These are phyloP conservation scores for roundworm (Caenorhabditis elegans) DNA, from an alignment of 1,140 invertebrate genomes.

Conservation along the genomic window DNA sequence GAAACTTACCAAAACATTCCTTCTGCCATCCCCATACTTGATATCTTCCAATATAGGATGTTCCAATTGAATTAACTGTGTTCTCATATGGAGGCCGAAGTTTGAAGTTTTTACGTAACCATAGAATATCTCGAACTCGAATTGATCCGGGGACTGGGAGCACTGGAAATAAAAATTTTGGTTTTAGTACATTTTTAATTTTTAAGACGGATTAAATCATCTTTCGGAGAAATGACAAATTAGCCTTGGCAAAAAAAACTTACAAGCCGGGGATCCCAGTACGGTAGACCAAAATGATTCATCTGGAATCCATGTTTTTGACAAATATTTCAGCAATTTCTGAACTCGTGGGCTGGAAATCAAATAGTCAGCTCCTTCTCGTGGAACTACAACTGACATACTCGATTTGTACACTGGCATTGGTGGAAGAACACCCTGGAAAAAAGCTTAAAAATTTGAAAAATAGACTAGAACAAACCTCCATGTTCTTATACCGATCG, in stretches of 20 bases:
- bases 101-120: slow-evolving; percentile 36
- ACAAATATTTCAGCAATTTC: slow-evolving; percentile 43
- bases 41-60: slow-evolving; percentile 43
- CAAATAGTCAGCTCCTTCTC: slow-evolving; percentile 50
- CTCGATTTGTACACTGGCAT: slow-evolving; percentile 56
- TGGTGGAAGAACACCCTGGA: slow-evolving; percentile 39
- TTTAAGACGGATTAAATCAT: background rate
- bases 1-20: slow-evolving; percentile 36
- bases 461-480: too few species aligned
- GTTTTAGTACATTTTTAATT: background rate
- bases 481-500: slow-evolving; percentile 30
- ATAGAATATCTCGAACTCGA: slow-evolving; percentile 42
- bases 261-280: slow-evolving; percentile 51
- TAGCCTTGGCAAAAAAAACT: too few species aligned
- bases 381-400: slow-evolving; percentile 52
- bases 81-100: slow-evolving; percentile 7
- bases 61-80: slow-evolving; percentile 36
- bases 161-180: slow-evolving; percentile 39
- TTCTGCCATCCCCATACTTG: slow-evolving; percentile 45
- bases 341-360: slow-evolving; percentile 48
- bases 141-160: slow-evolving; percentile 52
- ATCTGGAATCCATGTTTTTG: slow-evolving; percentile 50
- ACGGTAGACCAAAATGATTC: slow-evolving; percentile 57
- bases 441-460: background rate
- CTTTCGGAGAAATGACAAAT: too few species aligned